phyloP scores from a whole-genome alignment of 2,113 vertebrate genomes.

The Hippocampus guttulatus region DNA sequence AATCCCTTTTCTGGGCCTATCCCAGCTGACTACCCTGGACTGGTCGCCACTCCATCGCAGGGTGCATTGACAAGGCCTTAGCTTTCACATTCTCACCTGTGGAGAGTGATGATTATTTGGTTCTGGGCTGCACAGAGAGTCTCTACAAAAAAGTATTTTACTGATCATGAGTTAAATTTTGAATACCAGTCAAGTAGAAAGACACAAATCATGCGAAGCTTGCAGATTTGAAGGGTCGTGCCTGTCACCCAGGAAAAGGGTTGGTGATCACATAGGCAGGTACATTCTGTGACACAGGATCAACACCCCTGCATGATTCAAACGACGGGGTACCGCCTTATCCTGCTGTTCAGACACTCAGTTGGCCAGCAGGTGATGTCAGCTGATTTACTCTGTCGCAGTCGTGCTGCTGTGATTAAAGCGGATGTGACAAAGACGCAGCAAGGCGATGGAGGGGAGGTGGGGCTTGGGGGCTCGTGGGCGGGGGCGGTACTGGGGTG shows the following conservation, averaged over 20 bases:
- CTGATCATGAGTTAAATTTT: too few species aligned
- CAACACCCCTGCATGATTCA: background rate
- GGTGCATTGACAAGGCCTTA: too few species aligned
- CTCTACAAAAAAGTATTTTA: background rate
- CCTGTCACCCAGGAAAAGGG: background rate
- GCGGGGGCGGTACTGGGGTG: background rate
- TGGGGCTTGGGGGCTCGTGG: slow-evolving; percentile 16
- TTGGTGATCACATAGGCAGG: background rate
- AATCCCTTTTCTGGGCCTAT: too few species aligned
- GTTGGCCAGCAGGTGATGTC: slow-evolving; percentile 43
- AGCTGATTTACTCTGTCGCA: slow-evolving; percentile 62
- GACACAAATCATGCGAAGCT: background rate
- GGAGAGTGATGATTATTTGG: too few species aligned
- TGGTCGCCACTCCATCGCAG: too few species aligned
- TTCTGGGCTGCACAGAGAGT: too few species aligned
- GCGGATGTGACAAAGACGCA: slow-evolving; percentile 57
- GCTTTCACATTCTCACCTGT: too few species aligned
- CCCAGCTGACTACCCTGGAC: too few species aligned
- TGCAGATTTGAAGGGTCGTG: background rate
- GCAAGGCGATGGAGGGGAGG: slow-evolving; percentile 32
- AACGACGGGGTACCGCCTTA: background rate
- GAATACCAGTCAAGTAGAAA: background rate
- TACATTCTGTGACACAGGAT: background rate
- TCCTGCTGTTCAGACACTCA: slow-evolving; percentile 20
- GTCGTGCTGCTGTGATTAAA: slow-evolving; percentile 58